A percentile compares a stretch with the other conserved stretches of the same genome.
Evolutionary conservation across 2,888 invertebrate species (phyloP).

Genomic region (Acanthosepion pharaonis): DNA sequence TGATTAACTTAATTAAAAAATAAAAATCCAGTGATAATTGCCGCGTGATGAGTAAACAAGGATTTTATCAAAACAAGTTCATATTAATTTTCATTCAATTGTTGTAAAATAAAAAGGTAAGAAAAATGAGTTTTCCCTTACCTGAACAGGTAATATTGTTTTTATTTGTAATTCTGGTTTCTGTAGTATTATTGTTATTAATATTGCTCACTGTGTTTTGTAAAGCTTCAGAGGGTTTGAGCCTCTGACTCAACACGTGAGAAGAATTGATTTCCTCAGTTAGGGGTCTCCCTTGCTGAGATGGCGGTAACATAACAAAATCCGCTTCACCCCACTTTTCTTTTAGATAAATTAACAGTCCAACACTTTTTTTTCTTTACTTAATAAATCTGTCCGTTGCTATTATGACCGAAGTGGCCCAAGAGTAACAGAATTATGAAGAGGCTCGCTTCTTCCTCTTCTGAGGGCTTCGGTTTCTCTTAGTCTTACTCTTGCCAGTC

Average conservation of each 20-base stretch:
- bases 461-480: background rate
- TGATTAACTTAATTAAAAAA: no score
- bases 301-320: background rate
- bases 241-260: background rate
- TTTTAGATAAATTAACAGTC: background rate
- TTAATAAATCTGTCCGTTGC: background rate
- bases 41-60: no score
- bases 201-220: background rate
- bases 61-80: no score
- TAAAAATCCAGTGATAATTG: no score
- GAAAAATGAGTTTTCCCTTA: background rate
- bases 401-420: background rate
- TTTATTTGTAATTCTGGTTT: background rate
- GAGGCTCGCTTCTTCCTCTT: background rate
- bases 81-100: no score
- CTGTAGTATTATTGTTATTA: background rate
- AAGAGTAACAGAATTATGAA: background rate
- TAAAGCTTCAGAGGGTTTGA: background rate
- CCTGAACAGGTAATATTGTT: background rate
- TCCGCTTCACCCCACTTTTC: background rate
- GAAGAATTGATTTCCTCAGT: background rate
- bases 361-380: background rate
- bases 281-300: background rate
- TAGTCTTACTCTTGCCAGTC: background rate
- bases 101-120: no score